phyloP scores from a whole-genome alignment of 2,797 vertebrate genomes.

The Acestrorhynchus altus region DNA sequence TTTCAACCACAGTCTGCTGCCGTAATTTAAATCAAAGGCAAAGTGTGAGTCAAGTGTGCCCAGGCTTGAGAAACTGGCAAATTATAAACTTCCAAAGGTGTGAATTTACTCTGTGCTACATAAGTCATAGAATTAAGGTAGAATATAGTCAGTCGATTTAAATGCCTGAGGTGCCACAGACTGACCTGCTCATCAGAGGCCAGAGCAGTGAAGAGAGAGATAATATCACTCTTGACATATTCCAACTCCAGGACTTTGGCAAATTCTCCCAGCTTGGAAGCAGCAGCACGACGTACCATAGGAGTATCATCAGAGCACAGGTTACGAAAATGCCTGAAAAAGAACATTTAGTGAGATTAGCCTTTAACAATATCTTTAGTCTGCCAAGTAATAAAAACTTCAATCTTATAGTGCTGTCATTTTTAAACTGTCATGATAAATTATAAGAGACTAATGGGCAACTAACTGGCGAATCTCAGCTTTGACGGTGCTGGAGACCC shows the following conservation, averaged over 20 bases:
- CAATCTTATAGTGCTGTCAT: no score
- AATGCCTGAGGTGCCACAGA: no score
- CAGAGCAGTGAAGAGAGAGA: constrained; percentile 86
- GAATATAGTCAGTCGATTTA: no score
- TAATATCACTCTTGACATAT: constrained; percentile 88
- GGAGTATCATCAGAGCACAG: constrained; percentile 88
- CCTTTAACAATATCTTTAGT: no score
- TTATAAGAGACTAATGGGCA: not conserved
- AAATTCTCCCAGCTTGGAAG: constrained; percentile 87
- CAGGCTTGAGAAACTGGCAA: not conserved
- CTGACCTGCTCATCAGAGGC: constrained; percentile 88
- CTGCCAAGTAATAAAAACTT: no score
- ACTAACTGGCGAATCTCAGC: constrained; percentile 88
- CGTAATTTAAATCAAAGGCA: not conserved
- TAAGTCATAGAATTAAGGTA: no score
- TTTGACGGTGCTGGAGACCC: constrained; percentile 86
- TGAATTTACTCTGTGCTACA: not conserved
- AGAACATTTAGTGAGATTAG: not conserved
- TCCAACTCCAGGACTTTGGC: constrained; percentile 87
- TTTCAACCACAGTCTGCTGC: not conserved
- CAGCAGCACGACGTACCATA: constrained; percentile 87
- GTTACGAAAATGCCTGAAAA: constrained; percentile 83
- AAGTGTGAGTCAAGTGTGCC: not conserved
- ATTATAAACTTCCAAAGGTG: not conserved
- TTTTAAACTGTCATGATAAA: no score